Conservation (phyloP, 2,113 vertebrate genomes). For the Psettodes erumei region DNA sequence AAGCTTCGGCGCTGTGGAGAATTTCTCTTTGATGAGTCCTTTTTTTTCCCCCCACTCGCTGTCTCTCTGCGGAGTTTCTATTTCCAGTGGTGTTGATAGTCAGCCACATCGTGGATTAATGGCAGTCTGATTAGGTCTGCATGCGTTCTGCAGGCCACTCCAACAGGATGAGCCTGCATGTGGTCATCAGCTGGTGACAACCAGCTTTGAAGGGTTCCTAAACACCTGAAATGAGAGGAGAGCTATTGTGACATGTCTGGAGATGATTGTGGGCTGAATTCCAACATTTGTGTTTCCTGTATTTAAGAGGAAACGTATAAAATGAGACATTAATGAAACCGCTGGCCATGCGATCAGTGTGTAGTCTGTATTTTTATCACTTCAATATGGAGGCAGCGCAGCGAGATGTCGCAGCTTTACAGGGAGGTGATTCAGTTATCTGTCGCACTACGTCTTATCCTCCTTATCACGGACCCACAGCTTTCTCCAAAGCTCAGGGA, state of each 20-base stretch:
- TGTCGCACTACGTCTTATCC: background rate
- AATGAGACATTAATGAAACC: background rate
- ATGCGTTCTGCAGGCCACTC: constrained; percentile 41
- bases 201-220: constrained; percentile 48
- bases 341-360: background rate
- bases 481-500: background rate
- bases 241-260: background rate
- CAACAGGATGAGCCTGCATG: constrained; percentile 38
- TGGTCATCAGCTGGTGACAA: constrained; percentile 48
- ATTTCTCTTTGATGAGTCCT: constrained; percentile 44
- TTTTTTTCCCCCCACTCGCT: too few relatives aligned
- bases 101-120: constrained; percentile 49
- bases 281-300: background rate
- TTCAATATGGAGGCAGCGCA: background rate
- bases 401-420: constrained; percentile 15
- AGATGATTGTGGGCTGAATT: constrained; percentile 16
- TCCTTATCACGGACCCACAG: constrained; percentile 32
- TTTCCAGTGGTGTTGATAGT: constrained; percentile 64
- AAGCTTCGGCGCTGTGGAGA: constrained; percentile 4
- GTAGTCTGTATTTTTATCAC: constrained; percentile 2
- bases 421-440: constrained; percentile 24
- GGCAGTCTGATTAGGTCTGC: constrained; percentile 51
- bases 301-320: background rate
- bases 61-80: constrained; percentile 43
- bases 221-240: constrained; percentile 44